Evolutionary conservation across 1,140 invertebrate genomes (phyloP), one percentile per base, ranked within the genome.

Genomic region (Drosophila orosa): DNA sequence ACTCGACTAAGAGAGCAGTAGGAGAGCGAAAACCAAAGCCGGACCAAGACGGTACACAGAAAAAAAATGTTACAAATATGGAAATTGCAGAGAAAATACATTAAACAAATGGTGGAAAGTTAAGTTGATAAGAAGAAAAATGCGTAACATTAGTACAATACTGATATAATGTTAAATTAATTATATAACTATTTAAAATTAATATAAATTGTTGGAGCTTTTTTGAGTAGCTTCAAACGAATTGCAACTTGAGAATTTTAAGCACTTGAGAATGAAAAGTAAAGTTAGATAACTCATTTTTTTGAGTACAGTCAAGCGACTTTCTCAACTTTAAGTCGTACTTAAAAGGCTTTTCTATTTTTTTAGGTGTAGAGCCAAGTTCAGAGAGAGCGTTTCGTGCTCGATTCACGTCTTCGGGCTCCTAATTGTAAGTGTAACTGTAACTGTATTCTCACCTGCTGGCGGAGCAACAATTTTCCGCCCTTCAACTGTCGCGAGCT

Each of bases 391-490:
- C 17, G 33, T 24, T 6, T 56, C 35, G 42, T 31, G 33, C 15
- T 52, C 54, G 52, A 58, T 42, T 35, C 52, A 48, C 42, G 66
- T 72, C 69, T 60, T 73, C 68, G 68, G 68, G 35, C 19, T 50
- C 25, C 37, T 24, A 73, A 73, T 60, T 66, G 27, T 66, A 33
- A 42, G 48, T 58, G 60, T 58, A 48, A 54, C 40, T 37, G 72
- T 74, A 44, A 52, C 61, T 54, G 15, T 67, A 35, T 68, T 68
- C 33, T 33, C 31, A 68, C 35, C 65, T 45, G 35, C 45, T 68
- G 19, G 62, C 80, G 80, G 80, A 86, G 84, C 83, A 87, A 87
- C 84, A 87, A 87, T 87, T 87, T 86, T 69, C 56, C 60, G 39
- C 39, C 55, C 76, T 50, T 54, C 62, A 59, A 68, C 39, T 22